Conservation (phyloP, 2,888 invertebrate genomes). For the Andrena haemorrhoa region DNA sequence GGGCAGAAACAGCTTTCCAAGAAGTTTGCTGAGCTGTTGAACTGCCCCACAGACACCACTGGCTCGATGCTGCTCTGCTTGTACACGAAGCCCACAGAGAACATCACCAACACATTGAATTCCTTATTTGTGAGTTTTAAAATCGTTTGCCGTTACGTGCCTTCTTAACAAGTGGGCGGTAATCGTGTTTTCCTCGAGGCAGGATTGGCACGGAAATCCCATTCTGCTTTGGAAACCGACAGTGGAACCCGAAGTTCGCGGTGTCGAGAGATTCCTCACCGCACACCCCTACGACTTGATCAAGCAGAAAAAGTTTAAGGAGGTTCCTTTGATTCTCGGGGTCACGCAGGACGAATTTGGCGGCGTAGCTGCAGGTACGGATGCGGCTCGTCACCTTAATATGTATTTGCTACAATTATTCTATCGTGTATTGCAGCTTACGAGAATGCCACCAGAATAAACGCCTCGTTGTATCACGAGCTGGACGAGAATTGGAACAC, state of each 20-base stretch:
- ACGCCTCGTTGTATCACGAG: slow-evolving; percentile 86
- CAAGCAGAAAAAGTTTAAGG: slow-evolving; percentile 86
- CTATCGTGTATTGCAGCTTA: slow-evolving; percentile 11
- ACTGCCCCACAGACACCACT: slow-evolving; percentile 86
- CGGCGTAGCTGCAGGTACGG: slow-evolving; percentile 87
- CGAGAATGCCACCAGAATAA: slow-evolving; percentile 68
- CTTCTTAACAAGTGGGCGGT: neutral
- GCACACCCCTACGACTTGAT: slow-evolving; percentile 88
- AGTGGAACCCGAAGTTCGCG: slow-evolving; percentile 88
- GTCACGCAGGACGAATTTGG: slow-evolving; percentile 90
- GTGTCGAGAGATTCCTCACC: slow-evolving; percentile 88
- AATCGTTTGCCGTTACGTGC: no score
- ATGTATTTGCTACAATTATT: neutral
- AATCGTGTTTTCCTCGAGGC: slow-evolving; percentile 5
- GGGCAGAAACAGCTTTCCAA: slow-evolving; percentile 87
- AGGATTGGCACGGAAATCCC: slow-evolving; percentile 87
- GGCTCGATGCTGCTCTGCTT: slow-evolving; percentile 87
- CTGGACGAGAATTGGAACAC: slow-evolving; percentile 88
- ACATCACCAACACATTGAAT: slow-evolving; percentile 64
- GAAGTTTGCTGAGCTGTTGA: slow-evolving; percentile 87
- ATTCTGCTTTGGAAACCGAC: slow-evolving; percentile 88
- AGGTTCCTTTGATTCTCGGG: slow-evolving; percentile 89
- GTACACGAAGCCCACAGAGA: slow-evolving; percentile 81
- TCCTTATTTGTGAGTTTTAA: slow-evolving; percentile 72
- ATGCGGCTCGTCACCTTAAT: neutral